Evolutionary conservation across 2,797 vertebrate genomes (phyloP), one percentile per base, ranked within the genome.

Genomic region (Galagoides demidoff): DNA sequence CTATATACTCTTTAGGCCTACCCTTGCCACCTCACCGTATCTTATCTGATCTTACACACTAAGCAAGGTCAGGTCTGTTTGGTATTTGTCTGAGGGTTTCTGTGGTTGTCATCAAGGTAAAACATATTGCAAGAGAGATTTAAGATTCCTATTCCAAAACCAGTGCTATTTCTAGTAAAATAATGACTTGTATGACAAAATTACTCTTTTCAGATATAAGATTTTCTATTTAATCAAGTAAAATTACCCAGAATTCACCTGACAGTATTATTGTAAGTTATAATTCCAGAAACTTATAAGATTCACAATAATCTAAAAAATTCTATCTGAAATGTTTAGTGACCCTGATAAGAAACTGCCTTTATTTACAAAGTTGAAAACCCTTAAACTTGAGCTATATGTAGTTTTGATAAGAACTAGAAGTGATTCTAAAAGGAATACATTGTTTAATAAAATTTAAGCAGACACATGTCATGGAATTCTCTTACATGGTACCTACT

Each of bases 321-420:
- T 49, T 77, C 39, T 76, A 89, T 27, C 20, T 87, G 76, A 91
- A 89, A 90, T 59, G 34, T 59, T 71, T 79, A 83, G 43, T 81
- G 57, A 25, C 29, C 10, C 59, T 59, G 39, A 29, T 49, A 88
- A 93, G 29, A 93, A 85, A 93, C 7, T 68, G 31, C 7, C 59
- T 89, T 90, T 25, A 13, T 68, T 79, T 85, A 37, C 0, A 52
- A 39, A 93, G 95, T 22, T 84, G 59, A 73, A 95, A 94, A 82
- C 43, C 7, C 23, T 89, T 49, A 81, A 73, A 87, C n/a, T 31
- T 92, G 63, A 82, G 43, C 17, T 78, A 37, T 39, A 23, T 37
- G 5, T 3, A 93, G 68, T 70, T 90, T 71, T 90, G 43, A 49
- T 89, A 89, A 90, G 89, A 85, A 63, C 43, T 82, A 90, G 63